These are phyloP conservation scores for Carlito syrichta DNA, from an alignment of 2,113 vertebrate species.

Conservation along the genomic window DNA sequence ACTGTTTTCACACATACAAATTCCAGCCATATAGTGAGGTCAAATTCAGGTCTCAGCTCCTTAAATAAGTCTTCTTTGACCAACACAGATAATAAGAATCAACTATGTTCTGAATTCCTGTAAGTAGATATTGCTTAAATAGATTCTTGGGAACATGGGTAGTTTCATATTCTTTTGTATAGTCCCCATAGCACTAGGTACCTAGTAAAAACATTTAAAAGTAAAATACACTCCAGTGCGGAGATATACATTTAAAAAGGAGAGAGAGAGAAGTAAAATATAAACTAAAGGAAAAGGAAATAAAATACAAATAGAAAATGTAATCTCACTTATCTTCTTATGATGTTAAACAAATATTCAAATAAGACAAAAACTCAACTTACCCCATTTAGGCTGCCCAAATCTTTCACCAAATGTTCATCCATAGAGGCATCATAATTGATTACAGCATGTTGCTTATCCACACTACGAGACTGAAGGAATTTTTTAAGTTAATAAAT, in stretches of 20 bases:
- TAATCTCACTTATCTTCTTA: background rate
- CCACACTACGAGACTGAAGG: conserved; percentile 95
- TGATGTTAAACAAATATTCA: background rate
- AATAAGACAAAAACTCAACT: conserved; percentile 74
- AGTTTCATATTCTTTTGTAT: background rate
- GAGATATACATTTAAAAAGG: too few species aligned
- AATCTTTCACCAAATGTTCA: conserved; percentile 96
- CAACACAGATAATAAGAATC: background rate
- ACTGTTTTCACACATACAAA: background rate
- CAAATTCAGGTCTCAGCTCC: background rate
- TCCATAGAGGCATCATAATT: conserved; percentile 93
- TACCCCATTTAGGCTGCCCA: conserved; percentile 98
- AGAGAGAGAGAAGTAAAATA: too few species aligned
- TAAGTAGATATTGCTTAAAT: background rate
- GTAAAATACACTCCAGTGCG: too few species aligned
- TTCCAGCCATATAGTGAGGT: background rate
- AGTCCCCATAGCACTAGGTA: background rate
- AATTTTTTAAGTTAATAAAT: conserved; percentile 1
- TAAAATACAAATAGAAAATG: background rate
- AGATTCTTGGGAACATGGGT: background rate
- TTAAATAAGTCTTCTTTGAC: background rate
- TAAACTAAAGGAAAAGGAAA: conserved; percentile 22
- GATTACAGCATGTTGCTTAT: conserved; percentile 98
- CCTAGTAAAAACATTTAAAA: background rate
- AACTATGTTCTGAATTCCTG: background rate